phyloP scores from a whole-genome alignment of 2,113 vertebrate species.

The Ifrita kowaldi region DNA sequence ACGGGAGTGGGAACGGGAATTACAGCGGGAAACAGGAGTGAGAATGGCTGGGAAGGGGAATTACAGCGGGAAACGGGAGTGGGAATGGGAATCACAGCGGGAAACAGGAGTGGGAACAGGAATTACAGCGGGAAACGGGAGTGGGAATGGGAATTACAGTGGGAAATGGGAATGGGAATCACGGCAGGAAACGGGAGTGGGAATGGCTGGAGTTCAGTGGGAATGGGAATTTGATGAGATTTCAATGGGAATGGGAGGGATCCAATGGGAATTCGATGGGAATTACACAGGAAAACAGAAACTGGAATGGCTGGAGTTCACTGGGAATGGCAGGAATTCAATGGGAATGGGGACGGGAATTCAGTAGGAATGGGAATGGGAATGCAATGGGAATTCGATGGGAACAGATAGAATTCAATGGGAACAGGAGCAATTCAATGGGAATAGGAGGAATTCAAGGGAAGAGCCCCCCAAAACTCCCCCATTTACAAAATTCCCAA shows the following conservation, averaged over 20 bases:
- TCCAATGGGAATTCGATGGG: background rate
- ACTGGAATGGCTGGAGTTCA: background rate
- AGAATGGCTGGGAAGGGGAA: background rate
- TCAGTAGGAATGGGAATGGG: background rate
- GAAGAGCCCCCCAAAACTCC: rapidly evolving
- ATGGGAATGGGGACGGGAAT: background rate
- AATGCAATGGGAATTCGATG: rapidly evolving
- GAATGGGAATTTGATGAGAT: background rate
- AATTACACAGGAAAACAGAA: background rate
- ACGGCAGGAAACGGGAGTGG: rapidly evolving
- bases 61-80: too few species aligned
- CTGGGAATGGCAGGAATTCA: too few species aligned
- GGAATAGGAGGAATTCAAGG: background rate
- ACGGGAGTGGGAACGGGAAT: too few species aligned
- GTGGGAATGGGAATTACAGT: background rate
- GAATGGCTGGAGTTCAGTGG: background rate
- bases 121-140: background rate
- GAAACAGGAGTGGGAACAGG: background rate
- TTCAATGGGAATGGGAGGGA: background rate
- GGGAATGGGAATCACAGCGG: background rate
- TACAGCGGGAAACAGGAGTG: rapidly evolving
- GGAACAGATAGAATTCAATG: too few species aligned
- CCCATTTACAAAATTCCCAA: too few species aligned
- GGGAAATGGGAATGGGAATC: background rate
- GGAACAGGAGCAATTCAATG: background rate